Conservation (phyloP, 2,888 invertebrate genomes). For the Dendrolimus pini region DNA sequence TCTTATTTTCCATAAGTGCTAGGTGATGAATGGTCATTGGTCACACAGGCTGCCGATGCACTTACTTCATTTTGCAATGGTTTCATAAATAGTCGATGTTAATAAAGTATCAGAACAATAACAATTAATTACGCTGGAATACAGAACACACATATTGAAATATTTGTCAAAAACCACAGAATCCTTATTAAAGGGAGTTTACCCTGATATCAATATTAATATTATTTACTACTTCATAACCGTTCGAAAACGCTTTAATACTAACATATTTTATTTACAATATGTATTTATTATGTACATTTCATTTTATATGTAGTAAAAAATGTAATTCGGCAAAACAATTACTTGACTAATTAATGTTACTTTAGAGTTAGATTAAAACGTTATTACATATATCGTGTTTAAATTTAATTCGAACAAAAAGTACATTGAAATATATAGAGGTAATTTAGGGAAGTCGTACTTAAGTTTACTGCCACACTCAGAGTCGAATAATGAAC, state of each 20-base stretch:
- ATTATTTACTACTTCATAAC: conserved; percentile 24
- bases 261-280: conserved; percentile 23
- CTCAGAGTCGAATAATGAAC: too few species aligned
- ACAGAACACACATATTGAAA: too few species aligned
- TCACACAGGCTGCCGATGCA: too few species aligned
- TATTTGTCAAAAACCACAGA: conserved; percentile 12
- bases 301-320: conserved; percentile 18
- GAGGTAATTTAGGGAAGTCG: too few species aligned
- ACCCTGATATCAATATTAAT: conserved; percentile 68
- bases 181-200: conserved; percentile 53
- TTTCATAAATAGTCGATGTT: too few species aligned
- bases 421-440: too few species aligned
- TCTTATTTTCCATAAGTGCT: too few species aligned
- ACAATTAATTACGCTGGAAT: too few species aligned
- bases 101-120: too few species aligned
- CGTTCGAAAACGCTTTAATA: conserved; percentile 32
- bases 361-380: not conserved
- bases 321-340: conserved; percentile 10
- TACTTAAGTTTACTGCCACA: too few species aligned
- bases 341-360: not conserved
- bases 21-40: too few species aligned
- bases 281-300: not conserved
- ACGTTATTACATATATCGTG: not conserved
- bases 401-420: not conserved
- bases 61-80: too few species aligned